These are phyloP conservation scores for Chloebia gouldiae DNA, from an alignment of 2,113 vertebrate genomes.

Conservation along the genomic window DNA sequence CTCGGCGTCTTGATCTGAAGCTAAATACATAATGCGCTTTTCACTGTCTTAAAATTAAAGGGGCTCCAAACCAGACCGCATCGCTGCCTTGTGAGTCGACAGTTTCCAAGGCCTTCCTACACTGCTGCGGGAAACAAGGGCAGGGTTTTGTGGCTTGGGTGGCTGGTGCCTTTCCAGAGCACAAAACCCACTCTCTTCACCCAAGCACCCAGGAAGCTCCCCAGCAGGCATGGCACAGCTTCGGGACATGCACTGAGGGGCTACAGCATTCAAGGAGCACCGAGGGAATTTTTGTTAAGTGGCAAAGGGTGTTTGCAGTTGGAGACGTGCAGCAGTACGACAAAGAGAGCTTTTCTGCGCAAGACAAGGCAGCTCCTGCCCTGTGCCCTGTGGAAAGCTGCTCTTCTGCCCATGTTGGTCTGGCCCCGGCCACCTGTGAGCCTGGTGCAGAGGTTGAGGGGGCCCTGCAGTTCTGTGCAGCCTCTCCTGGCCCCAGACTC, in stretches of 20 bases:
- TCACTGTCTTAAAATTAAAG: conserved; percentile 33
- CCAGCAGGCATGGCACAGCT: not conserved
- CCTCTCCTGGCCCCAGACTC: not conserved
- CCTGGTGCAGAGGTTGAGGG: rapidly evolving
- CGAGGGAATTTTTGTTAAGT: not conserved
- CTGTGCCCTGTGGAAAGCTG: not conserved
- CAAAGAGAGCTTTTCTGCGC: not conserved
- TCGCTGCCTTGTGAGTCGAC: not conserved
- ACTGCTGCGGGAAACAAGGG: not conserved
- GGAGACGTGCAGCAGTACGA: not conserved
- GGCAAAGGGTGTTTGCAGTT: not conserved
- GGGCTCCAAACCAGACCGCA: not conserved
- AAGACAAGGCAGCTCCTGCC: not conserved
- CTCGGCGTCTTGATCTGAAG: conserved; percentile 17
- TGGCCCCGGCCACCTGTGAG: rapidly evolving
- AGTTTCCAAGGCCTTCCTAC: not conserved
- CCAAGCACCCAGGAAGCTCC: not conserved
- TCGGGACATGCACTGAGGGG: rapidly evolving
- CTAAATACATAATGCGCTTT: conserved; percentile 28
- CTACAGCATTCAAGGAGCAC: not conserved
- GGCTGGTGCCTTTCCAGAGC: not conserved
- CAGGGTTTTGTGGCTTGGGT: not conserved
- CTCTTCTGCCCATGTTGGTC: not conserved
- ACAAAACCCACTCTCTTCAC: not conserved
- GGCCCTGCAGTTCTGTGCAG: rapidly evolving